These are phyloP conservation scores for Crocuta crocuta DNA, from an alignment of 2,113 vertebrate species.

Conservation along the genomic window DNA sequence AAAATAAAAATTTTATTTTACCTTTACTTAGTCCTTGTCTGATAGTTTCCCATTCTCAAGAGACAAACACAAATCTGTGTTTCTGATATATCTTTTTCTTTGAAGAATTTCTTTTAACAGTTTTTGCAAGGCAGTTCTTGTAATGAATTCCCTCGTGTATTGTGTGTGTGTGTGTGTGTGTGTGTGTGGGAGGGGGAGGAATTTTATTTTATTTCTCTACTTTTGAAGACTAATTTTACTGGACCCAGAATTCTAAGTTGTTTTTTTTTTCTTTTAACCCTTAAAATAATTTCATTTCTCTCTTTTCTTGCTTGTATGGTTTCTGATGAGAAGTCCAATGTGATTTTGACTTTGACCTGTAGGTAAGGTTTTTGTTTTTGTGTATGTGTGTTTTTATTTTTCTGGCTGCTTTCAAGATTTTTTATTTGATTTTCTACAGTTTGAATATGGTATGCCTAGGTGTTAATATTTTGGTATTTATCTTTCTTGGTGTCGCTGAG, in stretches of 20 bases:
- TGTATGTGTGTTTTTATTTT: not conserved
- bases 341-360: not conserved
- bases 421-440: not conserved
- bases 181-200: not conserved
- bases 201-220: not conserved
- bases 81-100: not conserved
- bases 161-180: too few species aligned
- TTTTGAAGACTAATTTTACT: not conserved
- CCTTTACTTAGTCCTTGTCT: not conserved
- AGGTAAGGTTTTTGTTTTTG: not conserved
- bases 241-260: not conserved
- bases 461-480: not conserved
- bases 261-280: not conserved
- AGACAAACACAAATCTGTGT: not conserved
- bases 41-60: not conserved
- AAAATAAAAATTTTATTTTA: not conserved
- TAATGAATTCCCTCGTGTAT: not conserved
- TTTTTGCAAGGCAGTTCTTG: not conserved
- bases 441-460: not conserved
- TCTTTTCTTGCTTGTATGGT: not conserved
- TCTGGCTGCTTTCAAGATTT: not conserved
- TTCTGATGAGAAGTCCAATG: not conserved
- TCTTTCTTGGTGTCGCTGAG: not conserved
- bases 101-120: not conserved
- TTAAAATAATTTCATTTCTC: not conserved